A percentile compares a stretch with the other conserved stretches of the same genome.
Evolutionary conservation across 1,140 invertebrate species (phyloP).

Genomic region (Mya arenaria): DNA sequence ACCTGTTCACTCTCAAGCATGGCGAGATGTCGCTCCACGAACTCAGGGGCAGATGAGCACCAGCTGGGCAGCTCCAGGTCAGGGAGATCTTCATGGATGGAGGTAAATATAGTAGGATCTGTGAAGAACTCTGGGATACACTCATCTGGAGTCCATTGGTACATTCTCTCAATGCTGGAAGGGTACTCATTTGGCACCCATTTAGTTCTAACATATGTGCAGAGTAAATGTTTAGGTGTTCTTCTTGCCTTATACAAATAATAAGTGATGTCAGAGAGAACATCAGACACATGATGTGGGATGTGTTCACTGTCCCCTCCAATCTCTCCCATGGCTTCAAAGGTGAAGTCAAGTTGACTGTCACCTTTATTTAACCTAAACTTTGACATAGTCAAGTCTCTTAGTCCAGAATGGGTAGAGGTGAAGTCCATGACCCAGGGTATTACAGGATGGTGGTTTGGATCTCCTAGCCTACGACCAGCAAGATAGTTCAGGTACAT

Average conservation of each 20-base stretch:
- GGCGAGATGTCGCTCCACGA: constrained; percentile 93
- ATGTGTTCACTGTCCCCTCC: constrained; percentile 77
- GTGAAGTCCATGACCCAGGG: constrained; percentile 98
- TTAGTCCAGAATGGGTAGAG: constrained; percentile 88
- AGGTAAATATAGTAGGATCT: constrained; percentile 93
- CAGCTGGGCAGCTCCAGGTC: constrained; percentile 95
- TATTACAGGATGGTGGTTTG: constrained; percentile 96
- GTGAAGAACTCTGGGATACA: constrained; percentile 98
- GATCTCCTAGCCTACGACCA: constrained; percentile 89
- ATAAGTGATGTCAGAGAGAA: constrained; percentile 98
- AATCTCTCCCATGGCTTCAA: constrained; percentile 82
- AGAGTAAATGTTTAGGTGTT: constrained; percentile 92
- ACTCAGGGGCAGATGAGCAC: constrained; percentile 89
- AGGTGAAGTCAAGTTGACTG: constrained; percentile 95
- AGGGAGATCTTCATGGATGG: constrained; percentile 88
- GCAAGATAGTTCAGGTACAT: constrained; percentile 89
- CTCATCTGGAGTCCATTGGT: constrained; percentile 98
- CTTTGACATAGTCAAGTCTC: constrained; percentile 97
- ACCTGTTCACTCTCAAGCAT: constrained; percentile 95
- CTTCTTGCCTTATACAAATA: constrained; percentile 96
- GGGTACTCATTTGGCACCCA: constrained; percentile 95
- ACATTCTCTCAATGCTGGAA: constrained; percentile 90
- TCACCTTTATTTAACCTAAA: constrained; percentile 98
- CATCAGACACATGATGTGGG: constrained; percentile 97
- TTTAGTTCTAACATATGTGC: constrained; percentile 90